phyloP scores from a whole-genome alignment of 2,797 vertebrate genomes.

The Bucorvus abyssinicus region DNA sequence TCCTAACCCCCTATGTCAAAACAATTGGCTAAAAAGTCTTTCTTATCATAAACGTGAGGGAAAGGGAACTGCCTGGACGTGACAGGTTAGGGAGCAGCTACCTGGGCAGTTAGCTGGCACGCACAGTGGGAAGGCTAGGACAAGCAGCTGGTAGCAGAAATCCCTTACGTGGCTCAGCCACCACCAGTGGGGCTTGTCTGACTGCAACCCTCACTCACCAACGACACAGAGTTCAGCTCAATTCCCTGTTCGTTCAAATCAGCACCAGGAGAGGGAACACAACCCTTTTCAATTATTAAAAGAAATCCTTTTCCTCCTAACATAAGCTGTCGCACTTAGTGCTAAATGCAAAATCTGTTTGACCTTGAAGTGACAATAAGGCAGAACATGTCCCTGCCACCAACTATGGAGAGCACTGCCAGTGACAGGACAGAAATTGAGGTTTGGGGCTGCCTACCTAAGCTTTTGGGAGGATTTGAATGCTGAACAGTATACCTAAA shows the following conservation, averaged over 20 bases:
- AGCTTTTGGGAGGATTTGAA: neutral
- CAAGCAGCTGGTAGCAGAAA: neutral
- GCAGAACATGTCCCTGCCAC: neutral
- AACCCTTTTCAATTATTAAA: constrained; percentile 42
- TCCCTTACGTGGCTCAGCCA: accelerated
- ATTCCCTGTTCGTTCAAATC: neutral
- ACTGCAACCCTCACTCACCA: neutral
- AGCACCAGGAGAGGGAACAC: neutral
- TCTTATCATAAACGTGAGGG: accelerated
- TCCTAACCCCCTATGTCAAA: neutral
- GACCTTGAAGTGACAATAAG: neutral
- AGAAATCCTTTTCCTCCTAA: neutral
- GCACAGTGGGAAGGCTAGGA: neutral
- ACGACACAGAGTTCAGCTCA: neutral
- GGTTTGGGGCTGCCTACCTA: neutral
- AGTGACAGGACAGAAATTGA: neutral
- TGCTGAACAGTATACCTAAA: neutral
- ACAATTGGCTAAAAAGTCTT: neutral
- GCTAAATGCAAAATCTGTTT: neutral
- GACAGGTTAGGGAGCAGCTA: neutral
- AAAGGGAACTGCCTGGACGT: neutral
- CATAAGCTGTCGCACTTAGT: neutral
- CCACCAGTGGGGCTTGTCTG: neutral
- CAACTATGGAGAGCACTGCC: neutral
- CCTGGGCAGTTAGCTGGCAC: neutral